Conservation (phyloP, 2,888 invertebrate genomes). For the Actias luna region DNA sequence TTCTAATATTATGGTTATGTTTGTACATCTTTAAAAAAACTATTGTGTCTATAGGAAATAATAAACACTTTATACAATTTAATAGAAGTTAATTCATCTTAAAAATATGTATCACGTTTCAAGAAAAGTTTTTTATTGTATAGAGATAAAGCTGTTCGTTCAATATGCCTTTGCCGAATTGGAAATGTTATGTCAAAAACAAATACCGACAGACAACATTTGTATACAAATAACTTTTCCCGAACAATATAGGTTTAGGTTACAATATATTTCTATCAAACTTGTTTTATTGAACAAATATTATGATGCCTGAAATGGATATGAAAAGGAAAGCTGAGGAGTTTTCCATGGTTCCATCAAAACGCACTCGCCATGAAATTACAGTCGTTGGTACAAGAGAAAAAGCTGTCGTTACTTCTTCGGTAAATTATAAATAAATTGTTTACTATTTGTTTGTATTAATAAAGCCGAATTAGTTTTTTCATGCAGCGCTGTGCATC, state of each 20-base stretch:
- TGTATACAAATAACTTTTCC: no score
- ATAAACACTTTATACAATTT: no score
- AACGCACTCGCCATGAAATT: conserved; percentile 87
- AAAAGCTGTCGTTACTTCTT: conserved; percentile 86
- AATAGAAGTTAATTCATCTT: no score
- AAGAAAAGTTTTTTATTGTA: no score
- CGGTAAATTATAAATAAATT: conserved; percentile 75
- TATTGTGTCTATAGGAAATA: no score
- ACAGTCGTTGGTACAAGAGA: conserved; percentile 87
- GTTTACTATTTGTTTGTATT: background rate
- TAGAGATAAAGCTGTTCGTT: no score
- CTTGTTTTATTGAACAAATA: background rate
- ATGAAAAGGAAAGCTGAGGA: conserved; percentile 85
- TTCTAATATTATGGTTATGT: no score
- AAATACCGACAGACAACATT: no score
- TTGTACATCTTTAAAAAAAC: no score
- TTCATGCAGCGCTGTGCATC: background rate
- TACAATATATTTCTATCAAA: background rate
- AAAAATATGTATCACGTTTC: no score
- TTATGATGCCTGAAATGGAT: conserved; percentile 74
- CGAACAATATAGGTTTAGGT: background rate
- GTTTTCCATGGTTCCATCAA: conserved; percentile 82
- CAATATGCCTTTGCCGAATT: no score
- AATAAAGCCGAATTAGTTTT: background rate
- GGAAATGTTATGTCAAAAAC: no score